phyloP scores from a whole-genome alignment of 2,888 invertebrate species.

The Octodonta nipae region DNA sequence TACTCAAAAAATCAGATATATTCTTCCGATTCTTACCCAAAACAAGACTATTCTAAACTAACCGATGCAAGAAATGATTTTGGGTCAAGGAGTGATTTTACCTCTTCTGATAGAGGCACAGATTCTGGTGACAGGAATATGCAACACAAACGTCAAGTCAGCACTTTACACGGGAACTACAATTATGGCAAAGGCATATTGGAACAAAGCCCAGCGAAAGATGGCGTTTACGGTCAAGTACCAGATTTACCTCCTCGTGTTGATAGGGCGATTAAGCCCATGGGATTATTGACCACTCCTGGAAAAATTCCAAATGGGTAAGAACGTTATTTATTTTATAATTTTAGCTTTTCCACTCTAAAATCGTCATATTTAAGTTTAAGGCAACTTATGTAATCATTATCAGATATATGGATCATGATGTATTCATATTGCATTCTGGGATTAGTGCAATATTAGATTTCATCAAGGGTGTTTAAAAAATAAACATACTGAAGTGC shows the following conservation, averaged over 20 bases:
- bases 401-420: no score
- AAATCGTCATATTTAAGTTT: no score
- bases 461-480: no score
- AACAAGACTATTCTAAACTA: slow-evolving; percentile 17
- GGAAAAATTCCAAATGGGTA: slow-evolving; percentile 31
- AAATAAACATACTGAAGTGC: no score
- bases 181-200: slow-evolving; percentile 27
- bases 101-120: slow-evolving; percentile 9
- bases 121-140: slow-evolving; percentile 19
- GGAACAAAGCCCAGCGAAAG: slow-evolving; percentile 29
- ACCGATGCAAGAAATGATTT: slow-evolving; percentile 19
- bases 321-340: slow-evolving; percentile 5
- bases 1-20: slow-evolving; percentile 19
- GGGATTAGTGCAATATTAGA: no score
- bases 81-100: slow-evolving; percentile 11
- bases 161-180: slow-evolving; percentile 30
- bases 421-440: no score
- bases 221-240: slow-evolving; percentile 33
- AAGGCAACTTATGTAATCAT: no score
- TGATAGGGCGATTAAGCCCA: slow-evolving; percentile 65
- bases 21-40: slow-evolving; percentile 18
- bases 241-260: slow-evolving; percentile 79
- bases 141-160: slow-evolving; percentile 32
- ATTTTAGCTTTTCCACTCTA: no score
- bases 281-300: slow-evolving; percentile 36